Evolutionary conservation across 2,113 vertebrate species (phyloP).

Genomic region (Mixornis gularis): DNA sequence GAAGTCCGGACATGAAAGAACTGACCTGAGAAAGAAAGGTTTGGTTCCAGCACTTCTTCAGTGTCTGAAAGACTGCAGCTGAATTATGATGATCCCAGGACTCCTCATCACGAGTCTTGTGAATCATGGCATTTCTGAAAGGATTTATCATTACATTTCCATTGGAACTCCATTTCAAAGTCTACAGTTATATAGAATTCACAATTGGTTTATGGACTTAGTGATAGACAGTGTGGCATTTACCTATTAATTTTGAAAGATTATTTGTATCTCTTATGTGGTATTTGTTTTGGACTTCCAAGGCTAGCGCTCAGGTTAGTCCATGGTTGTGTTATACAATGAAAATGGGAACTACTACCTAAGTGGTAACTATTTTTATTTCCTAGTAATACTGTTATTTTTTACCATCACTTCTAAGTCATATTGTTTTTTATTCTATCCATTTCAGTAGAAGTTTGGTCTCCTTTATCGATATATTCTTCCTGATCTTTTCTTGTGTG

Average conservation of each 20-base stretch:
- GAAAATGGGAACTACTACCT: background rate
- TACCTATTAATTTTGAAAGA: background rate
- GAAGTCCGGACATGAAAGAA: background rate
- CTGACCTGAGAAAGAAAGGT: background rate
- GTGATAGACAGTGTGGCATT: background rate
- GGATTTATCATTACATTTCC: background rate
- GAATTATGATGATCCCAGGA: background rate
- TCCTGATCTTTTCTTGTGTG: background rate
- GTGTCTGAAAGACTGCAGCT: background rate
- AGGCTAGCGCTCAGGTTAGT: background rate
- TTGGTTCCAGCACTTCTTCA: background rate
- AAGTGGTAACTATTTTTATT: background rate
- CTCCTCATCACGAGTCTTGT: background rate
- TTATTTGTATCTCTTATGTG: background rate
- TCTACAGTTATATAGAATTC: background rate
- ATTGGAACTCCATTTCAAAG: background rate
- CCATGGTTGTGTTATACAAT: background rate
- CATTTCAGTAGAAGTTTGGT: background rate
- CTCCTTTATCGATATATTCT: background rate
- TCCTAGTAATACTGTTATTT: background rate
- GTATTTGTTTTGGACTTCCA: background rate
- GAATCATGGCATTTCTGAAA: background rate
- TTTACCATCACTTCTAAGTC: background rate
- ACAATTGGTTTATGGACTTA: background rate
- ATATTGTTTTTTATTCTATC: fast-evolving